These are phyloP conservation scores for Phania funesta DNA, from an alignment of 2,888 invertebrate genomes.

Conservation along the genomic window DNA sequence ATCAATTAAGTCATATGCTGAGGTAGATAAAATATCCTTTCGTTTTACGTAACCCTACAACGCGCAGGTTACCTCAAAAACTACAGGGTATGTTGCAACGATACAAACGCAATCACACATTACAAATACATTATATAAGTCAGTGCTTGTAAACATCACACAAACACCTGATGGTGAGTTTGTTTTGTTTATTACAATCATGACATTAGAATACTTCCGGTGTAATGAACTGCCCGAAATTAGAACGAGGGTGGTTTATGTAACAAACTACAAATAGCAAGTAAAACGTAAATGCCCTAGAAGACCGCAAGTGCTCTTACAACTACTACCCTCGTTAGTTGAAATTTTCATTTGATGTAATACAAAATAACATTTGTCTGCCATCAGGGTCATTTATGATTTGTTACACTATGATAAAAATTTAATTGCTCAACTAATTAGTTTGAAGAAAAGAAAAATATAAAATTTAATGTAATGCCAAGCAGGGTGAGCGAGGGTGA, in stretches of 20 bases:
- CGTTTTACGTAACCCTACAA: too few relatives aligned
- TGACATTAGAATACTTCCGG: conserved; percentile 47
- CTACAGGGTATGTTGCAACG: background rate
- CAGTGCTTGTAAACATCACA: too few relatives aligned
- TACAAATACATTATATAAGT: too few relatives aligned
- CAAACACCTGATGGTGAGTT: too few relatives aligned
- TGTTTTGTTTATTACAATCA: conserved; percentile 25
- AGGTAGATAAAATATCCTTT: too few relatives aligned
- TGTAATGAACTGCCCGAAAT: conserved; percentile 12
- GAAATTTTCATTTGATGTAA: conserved; percentile 18
- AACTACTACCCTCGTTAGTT: background rate
- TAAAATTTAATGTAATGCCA: background rate
- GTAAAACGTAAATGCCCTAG: background rate
- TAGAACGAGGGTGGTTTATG: background rate
- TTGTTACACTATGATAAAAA: conserved; percentile 41
- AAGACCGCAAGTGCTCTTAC: background rate
- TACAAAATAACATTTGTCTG: conserved; percentile 10
- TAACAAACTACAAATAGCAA: background rate
- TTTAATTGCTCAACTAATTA: conserved; percentile 61
- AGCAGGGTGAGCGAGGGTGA: background rate
- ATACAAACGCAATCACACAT: background rate
- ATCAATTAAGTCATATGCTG: too few relatives aligned
- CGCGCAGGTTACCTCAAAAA: too few relatives aligned
- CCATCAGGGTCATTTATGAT: conserved; percentile 28
- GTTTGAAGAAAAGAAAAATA: conserved; percentile 42